Base-by-base conservation (phyloP, 2,888 invertebrate genomes). In the Syrista parreyssii region DNA sequence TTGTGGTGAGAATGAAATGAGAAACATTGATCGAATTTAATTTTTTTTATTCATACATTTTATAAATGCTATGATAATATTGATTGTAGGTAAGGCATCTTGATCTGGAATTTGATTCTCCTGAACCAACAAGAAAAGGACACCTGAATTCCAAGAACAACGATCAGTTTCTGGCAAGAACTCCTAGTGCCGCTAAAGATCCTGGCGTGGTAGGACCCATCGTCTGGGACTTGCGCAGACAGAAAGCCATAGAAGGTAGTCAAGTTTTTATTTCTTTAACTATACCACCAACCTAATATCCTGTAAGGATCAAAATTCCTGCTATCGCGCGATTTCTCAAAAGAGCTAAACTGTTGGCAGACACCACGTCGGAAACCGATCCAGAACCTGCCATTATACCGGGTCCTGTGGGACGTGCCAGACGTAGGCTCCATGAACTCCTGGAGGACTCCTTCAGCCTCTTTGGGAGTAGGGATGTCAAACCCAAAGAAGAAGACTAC, bases 121-220 rank as follows among this genome's bases (percentile, higher is more conserved):
- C 91, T 2, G 89, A 90, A 76, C 78, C 77, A 32, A 85, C 86
- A 75, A 77, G 85, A 89, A 40, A 85, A 85, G 68, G 89, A 85
- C 32, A 89, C 68, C 40, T 68, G 6, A 77, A 77, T 89, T 82
- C 88, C 87, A 78, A 80, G 31, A 77, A 79, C 23, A 78, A 81
- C 3, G 87, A 88, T 84, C 80, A 87, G 83, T 92, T 93, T 82
- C 89, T 95, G 34, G 92, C 93, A 4, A 92, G 96, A 40, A 94
- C 96, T 72, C 95, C 95, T 75, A 97, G 97, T 84, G 94, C 95
- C 73, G 87, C 90, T 11, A 93, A 92, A 83, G 97, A 97, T 91
- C 96, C 97, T 0, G 97, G 97, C 0, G 95, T 97, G 6, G 94
- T 97, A 55, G 97, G 97, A 0, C 97, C 97, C 0, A 92, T 96